phyloP scores from a whole-genome alignment of 2,797 vertebrate species.

The Onychomys leucogaster region DNA sequence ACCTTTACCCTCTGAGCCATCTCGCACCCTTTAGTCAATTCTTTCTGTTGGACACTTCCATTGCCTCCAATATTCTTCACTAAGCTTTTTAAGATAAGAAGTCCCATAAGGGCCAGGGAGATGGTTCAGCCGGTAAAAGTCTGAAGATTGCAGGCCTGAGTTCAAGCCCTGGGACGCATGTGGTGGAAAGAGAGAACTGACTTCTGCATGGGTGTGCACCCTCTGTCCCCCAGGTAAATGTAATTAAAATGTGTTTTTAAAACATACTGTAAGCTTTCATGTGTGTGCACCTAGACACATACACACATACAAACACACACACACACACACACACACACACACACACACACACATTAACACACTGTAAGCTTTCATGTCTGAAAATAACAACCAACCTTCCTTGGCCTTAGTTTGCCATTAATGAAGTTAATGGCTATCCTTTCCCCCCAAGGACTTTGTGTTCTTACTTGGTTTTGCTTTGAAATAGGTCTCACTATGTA shows the following conservation, averaged over 20 bases:
- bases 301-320: not conserved
- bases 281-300: not conserved
- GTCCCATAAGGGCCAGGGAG: not conserved
- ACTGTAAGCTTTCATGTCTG: not conserved
- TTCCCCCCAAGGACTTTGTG: not conserved
- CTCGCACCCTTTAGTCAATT: not conserved
- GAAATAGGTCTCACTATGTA: not conserved
- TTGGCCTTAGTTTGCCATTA: not conserved
- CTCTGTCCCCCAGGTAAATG: not conserved
- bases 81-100: not conserved
- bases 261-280: not conserved
- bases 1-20: not conserved
- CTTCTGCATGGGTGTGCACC: not conserved
- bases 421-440: not conserved
- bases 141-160: not conserved
- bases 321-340: too few species aligned
- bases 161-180: not conserved
- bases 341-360: too few species aligned
- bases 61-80: not conserved
- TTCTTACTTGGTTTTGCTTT: not conserved
- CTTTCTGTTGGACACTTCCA: not conserved
- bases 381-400: not conserved
- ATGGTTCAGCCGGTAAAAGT: not conserved
- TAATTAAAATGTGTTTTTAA: not conserved
- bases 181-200: not conserved